Evolutionary conservation across 2,797 vertebrate genomes (phyloP), one percentile per base, ranked within the genome.

Genomic region (Uromys caudimaculatus): DNA sequence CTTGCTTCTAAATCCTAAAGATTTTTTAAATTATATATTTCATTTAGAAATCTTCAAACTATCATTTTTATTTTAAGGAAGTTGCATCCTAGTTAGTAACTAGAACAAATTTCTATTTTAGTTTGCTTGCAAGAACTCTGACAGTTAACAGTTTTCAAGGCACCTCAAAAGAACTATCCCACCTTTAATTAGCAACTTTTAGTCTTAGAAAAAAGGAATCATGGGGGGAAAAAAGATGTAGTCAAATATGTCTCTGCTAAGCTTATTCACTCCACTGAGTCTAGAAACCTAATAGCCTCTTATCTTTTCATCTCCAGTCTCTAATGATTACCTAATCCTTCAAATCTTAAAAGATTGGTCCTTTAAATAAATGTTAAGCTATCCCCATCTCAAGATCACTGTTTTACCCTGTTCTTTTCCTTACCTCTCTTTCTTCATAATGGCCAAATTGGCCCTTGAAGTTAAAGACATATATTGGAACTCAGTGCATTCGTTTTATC

Each of bases 41-140:
- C 17, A 82, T 64, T 95, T 90, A 9, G 4, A 97, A 90, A 77
- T 81, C 13, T 54, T 67, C 90, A 56, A 89, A 86, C 60, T 86
- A 95, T 21, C 58, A 24, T 84, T 84, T 84, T 91, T 89, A 24
- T 90, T 95, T 87, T 67, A 64, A 96, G 83, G 54, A 71, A 82
- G 4, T 24, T 88, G 19, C 1, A 47, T 73, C 24, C 44, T 75
- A 62, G 58, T 35, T 85, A 54, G n/a, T 91, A 71, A 58, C 7
- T 60, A 3, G 14, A 77, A 84, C 75, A 79, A 90, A 93, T 89
- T 73, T 2, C 27, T 90, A 58, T 21, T 52, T 96, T 29, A 73
- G 35, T 87, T 93, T 95, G 19, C 23, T 89, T 86, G 3, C 29
- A 86, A 32, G 9, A 19, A 91, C 60, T 89, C 77, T 83, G 78